These are phyloP conservation scores for Silurus lanzhouensis DNA, from an alignment of 2,797 vertebrate species.

Conservation along the genomic window DNA sequence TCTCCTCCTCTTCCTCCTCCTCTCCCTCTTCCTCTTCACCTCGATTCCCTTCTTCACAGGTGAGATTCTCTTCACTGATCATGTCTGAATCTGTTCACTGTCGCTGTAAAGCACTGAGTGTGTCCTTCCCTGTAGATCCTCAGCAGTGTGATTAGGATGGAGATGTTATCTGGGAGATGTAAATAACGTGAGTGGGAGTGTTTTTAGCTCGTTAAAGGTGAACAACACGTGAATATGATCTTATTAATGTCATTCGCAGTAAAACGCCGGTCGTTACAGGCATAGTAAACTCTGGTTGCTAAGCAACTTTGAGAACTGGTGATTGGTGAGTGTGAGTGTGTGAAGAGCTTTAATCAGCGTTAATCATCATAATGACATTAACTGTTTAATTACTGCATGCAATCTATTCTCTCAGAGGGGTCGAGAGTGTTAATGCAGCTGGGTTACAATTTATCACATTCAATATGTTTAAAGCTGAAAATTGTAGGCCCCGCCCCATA, in stretches of 20 bases:
- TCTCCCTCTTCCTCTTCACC: slow-evolving; percentile 70
- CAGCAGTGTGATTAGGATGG: neutral
- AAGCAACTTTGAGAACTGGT: neutral
- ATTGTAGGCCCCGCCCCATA: neutral
- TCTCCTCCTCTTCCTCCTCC: slow-evolving; percentile 60
- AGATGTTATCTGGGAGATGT: neutral
- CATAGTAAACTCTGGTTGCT: neutral
- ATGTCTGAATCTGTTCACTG: slow-evolving; percentile 14
- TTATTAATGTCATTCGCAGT: neutral
- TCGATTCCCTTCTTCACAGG: slow-evolving; percentile 90
- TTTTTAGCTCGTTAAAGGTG: neutral
- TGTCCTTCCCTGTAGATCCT: neutral
- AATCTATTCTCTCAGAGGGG: neutral
- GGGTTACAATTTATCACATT: neutral
- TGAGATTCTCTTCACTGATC: slow-evolving; percentile 71
- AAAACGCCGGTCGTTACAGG: too few relatives aligned
- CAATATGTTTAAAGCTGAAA: neutral
- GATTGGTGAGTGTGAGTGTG: neutral
- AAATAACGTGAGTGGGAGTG: too few relatives aligned
- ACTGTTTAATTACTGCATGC: neutral
- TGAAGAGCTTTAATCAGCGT: neutral
- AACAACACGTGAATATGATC: neutral
- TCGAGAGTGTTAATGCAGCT: neutral
- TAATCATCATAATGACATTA: neutral
- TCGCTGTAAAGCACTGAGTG: neutral